A percentile compares a stretch with the other conserved stretches of the same genome.
Evolutionary conservation across 2,113 vertebrate genomes (phyloP).

Genomic region (Sphyrna mokarran): DNA sequence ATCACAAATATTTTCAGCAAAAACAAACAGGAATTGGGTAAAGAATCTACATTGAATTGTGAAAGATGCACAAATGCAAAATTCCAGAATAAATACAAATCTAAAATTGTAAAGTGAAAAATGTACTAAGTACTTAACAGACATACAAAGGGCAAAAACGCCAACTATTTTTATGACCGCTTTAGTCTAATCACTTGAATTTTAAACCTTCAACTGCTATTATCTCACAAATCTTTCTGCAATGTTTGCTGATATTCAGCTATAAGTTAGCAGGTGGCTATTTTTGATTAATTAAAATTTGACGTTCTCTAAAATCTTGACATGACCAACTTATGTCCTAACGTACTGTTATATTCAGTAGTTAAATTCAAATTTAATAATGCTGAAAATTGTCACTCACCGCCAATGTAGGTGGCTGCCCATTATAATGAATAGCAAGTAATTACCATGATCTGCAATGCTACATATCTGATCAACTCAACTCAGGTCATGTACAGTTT

Average conservation of each 20-base stretch:
- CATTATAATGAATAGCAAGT: too few relatives aligned
- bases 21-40: neutral
- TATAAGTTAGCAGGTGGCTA: neutral
- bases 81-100: neutral
- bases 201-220: neutral
- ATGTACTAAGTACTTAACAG: neutral
- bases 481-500: neutral
- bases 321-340: neutral
- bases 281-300: neutral
- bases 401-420: too few relatives aligned
- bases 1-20: neutral
- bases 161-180: neutral
- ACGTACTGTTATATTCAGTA: neutral
- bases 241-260: neutral
- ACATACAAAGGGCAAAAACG: neutral
- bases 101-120: neutral
- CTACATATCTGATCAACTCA: slow-evolving; percentile 3
- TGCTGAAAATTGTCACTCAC: neutral
- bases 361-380: neutral
- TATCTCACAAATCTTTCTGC: neutral
- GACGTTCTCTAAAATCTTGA: neutral
- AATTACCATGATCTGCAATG: too few relatives aligned
- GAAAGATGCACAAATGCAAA: neutral
- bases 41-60: neutral
- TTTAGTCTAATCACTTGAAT: neutral